These are phyloP conservation scores for Magallana ariakensis DNA, from an alignment of 1,140 invertebrate genomes.

Conservation along the genomic window DNA sequence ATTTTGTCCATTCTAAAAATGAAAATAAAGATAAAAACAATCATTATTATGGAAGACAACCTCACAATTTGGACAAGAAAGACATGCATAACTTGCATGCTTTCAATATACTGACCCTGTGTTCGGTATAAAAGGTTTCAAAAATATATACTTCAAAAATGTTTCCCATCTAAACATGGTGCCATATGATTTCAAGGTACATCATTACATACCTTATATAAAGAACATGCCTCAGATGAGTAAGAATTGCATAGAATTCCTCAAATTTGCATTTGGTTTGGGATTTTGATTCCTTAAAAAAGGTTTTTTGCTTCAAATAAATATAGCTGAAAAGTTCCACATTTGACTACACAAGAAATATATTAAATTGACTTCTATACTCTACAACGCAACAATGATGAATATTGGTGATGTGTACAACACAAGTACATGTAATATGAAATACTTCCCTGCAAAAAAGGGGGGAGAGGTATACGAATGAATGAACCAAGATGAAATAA, in stretches of 20 bases:
- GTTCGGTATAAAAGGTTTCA: not conserved
- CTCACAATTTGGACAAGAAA: not conserved
- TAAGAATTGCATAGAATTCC: too few species aligned
- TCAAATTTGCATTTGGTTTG: too few species aligned
- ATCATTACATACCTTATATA: too few species aligned
- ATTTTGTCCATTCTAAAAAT: too few species aligned
- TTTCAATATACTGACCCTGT: conserved; percentile 1
- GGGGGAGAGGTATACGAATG: not conserved
- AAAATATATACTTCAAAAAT: not conserved
- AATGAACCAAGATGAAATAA: not conserved
- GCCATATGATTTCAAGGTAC: not conserved
- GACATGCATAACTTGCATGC: not conserved
- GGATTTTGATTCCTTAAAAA: too few species aligned
- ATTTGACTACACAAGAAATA: not conserved
- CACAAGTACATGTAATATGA: not conserved
- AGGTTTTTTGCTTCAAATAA: too few species aligned
- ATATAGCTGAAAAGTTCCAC: conserved; percentile 1
- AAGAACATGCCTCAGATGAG: too few species aligned
- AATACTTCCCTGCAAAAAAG: conserved; percentile 3
- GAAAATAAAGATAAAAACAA: too few species aligned
- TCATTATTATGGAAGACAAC: too few species aligned
- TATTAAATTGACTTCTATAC: conserved; percentile 1
- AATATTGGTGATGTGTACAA: not conserved
- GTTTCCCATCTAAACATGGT: not conserved
- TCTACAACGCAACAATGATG: not conserved